Percentiles rank a stretch among this genome's conserved stretches.
Conservation (phyloP, 2,797 vertebrate species). For the Pelochelys cantorii region DNA sequence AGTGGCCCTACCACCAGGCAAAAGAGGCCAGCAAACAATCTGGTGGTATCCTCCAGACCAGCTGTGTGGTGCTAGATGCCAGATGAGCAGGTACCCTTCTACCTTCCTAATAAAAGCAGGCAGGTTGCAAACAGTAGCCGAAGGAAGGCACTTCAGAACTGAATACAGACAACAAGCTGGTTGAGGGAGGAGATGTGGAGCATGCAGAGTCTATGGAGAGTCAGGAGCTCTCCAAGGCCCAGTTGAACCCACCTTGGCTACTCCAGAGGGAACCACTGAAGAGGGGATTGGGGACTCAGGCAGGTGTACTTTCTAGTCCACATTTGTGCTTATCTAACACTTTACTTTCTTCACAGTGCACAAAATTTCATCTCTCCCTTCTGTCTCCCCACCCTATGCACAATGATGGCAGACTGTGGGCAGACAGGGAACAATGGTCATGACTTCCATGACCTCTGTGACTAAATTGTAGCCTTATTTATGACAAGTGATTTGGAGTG, state of each 20-base stretch:
- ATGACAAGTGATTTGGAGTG: not conserved
- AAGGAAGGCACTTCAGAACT: not conserved
- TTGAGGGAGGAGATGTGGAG: not conserved
- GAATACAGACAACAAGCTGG: not conserved
- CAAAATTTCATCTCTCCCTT: not conserved
- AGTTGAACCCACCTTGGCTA: not conserved
- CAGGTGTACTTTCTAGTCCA: not conserved
- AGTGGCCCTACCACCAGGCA: not conserved
- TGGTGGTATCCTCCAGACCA: not conserved
- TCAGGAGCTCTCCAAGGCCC: not conserved
- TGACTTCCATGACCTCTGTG: too few relatives aligned
- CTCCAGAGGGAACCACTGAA: rapidly evolving
- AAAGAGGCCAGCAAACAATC: not conserved
- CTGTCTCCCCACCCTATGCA: not conserved
- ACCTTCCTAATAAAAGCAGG: not conserved
- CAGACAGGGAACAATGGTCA: rapidly evolving
- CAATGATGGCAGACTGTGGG: not conserved
- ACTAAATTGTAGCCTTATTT: not conserved
- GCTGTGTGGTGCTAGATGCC: not conserved
- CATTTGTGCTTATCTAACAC: not conserved
- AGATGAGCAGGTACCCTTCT: not conserved
- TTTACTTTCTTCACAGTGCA: not conserved
- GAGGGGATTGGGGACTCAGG: rapidly evolving
- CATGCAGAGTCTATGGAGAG: not conserved
- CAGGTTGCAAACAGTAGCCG: not conserved